Conservation (phyloP, 2,797 vertebrate genomes). For the Sebastes melanostomus region DNA sequence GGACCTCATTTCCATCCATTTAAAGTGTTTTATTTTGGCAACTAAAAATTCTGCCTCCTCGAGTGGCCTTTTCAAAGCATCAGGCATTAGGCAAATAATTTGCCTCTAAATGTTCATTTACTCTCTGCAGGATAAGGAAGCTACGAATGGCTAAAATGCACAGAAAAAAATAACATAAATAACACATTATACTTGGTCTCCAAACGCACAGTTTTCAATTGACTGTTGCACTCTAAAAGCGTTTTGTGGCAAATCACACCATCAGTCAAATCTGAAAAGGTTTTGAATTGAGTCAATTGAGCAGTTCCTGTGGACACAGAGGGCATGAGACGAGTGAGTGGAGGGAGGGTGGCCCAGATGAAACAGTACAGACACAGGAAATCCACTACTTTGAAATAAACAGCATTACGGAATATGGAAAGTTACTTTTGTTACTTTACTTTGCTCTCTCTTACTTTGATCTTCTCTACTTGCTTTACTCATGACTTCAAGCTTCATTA, state of each 20-base stretch:
- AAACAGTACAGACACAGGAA: constrained; percentile 14
- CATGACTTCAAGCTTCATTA: not conserved
- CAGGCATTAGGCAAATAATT: constrained; percentile 7
- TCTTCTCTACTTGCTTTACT: not conserved
- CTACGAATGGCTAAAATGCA: not conserved
- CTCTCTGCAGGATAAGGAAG: not conserved
- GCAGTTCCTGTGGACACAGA: constrained; percentile 24
- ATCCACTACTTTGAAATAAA: not conserved
- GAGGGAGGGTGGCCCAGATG: constrained; percentile 12
- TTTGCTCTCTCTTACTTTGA: not conserved
- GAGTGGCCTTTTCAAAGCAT: constrained; percentile 1
- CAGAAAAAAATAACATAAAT: not conserved
- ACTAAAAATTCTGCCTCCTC: not conserved
- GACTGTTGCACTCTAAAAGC: not conserved
- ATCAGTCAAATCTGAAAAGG: not conserved
- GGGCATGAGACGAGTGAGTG: not conserved
- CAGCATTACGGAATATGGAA: not conserved
- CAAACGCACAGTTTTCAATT: not conserved
- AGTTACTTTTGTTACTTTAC: not conserved
- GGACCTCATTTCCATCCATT: constrained; percentile 13
- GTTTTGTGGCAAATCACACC: not conserved
- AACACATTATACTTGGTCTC: not conserved
- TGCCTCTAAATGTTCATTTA: constrained; percentile 4
- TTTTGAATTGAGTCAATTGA: constrained; percentile 7
- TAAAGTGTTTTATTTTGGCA: constrained; percentile 27